phyloP scores from a whole-genome alignment of 23 tunicate species.

The Pegea sp. region DNA sequence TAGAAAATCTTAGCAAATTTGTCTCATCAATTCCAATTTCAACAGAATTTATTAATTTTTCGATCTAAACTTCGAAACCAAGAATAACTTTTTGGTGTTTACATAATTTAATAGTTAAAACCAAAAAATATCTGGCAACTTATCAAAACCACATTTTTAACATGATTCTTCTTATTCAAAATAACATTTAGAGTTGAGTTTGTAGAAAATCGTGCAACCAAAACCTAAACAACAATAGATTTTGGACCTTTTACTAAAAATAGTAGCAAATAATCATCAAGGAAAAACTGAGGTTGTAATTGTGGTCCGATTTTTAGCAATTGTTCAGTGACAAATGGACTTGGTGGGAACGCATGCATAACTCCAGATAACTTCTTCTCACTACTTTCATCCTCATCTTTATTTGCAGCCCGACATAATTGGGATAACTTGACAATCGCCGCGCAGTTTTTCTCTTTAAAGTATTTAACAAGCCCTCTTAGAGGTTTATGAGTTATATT shows the following conservation, averaged over 20 bases:
- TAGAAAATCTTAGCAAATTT: too few species aligned
- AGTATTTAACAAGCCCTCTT: conserved; percentile 77
- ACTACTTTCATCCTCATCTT: conserved; percentile 7
- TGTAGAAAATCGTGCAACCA: background rate
- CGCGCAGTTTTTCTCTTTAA: conserved; percentile 75
- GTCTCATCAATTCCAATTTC: too few species aligned
- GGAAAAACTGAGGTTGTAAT: conserved; percentile 48
- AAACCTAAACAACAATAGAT: conserved; percentile 12
- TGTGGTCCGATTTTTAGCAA: conserved; percentile 60
- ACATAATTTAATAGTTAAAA: too few species aligned
- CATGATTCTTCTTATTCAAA: too few species aligned
- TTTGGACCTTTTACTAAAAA: conserved; percentile 48
- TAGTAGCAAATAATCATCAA: conserved; percentile 61
- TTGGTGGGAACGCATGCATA: conserved; percentile 82
- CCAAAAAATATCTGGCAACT: too few species aligned
- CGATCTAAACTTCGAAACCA: too few species aligned
- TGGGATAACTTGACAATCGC: conserved; percentile 43
- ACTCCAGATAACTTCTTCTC: conserved; percentile 40
- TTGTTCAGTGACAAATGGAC: conserved; percentile 50
- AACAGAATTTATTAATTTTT: too few species aligned
- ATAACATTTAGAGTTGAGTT: too few species aligned
- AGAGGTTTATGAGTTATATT: conserved; percentile 69
- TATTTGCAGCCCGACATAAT: conserved; percentile 3
- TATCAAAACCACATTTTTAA: too few species aligned
- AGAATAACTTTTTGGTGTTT: too few species aligned